Evolutionary conservation across 2,113 vertebrate species (phyloP), one percentile per base, ranked within the genome.

Genomic region (Phaethon lepturus): DNA sequence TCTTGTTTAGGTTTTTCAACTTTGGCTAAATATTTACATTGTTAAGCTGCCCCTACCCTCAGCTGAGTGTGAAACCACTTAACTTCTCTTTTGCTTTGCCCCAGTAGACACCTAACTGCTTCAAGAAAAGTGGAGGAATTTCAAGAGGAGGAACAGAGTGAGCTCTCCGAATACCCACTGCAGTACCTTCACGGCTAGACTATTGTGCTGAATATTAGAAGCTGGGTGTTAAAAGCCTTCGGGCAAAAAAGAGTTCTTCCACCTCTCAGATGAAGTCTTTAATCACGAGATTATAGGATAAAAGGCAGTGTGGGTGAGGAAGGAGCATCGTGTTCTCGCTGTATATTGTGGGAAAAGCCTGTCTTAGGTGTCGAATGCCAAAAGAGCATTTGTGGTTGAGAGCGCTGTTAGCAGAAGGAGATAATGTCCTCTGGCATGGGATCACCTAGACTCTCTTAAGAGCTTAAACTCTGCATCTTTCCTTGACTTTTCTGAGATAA

Each of bases 271-370:
- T 7, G 6, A 85, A 96, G 53, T 68, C 17, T 81, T 81, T 84
- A 94, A 74, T 84, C 84, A 78, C 12, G 5, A 72, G 44, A 77
- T 91, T 75, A 82, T 17, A 72, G 85, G 79, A 93, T 95, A 90
- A 96, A 96, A 96, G 69, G 17, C 73, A 85, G 53, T 53, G 80
- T 90, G 53, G 35, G 68, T 82, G 49, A 89, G 64, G 44, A 93
- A 26, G 26, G 60, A 90, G 44, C 69, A 53, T 52, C 0, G 0
- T 17, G 42, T 74, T 95, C 86, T 88, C 0, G 1, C 42, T 74
- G 13, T 40, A 15, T 87, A 85, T 93, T 79, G 66, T 94, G 52
- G 73, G 64, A 87, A 82, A 97, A 74, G 56, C 38, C 80, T 81
- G 44, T 74, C 28, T 89, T 47, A 47, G 44, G 47, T 74, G 47